Conservation (phyloP, 2,888 invertebrate genomes). For the Arge pagana region DNA sequence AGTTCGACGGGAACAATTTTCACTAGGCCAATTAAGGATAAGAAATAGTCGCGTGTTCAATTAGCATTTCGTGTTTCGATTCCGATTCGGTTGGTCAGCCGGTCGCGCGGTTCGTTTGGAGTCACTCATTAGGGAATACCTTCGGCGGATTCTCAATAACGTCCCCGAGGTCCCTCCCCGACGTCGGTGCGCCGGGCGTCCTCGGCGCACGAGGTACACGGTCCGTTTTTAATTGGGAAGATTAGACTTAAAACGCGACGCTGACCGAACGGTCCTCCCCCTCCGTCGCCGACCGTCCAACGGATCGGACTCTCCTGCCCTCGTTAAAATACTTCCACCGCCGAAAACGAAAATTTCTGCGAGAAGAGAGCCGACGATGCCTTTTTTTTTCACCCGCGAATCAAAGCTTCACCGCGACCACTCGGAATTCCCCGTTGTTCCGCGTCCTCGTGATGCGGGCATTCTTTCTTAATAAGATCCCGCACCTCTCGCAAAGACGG, state of each 20-base stretch:
- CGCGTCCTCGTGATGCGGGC: no score
- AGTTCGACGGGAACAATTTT: conserved; percentile 36
- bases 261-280: conserved; percentile 24
- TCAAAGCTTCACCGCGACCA: no score
- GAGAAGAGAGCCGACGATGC: conserved; percentile 13
- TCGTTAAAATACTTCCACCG: conserved; percentile 57
- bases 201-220: conserved; percentile 20
- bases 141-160: conserved; percentile 48
- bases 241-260: conserved; percentile 52
- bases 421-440: no score
- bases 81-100: conserved; percentile 31
- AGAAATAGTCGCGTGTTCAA: conserved; percentile 49
- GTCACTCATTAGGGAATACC: conserved; percentile 57
- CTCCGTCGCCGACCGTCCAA: conserved; percentile 20
- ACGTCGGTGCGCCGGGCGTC: conserved; percentile 23
- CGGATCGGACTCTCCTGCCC: conserved; percentile 48
- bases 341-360: conserved; percentile 57
- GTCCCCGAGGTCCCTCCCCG: conserved; percentile 18
- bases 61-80: conserved; percentile 56
- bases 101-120: conserved; percentile 26
- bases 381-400: background rate
- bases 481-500: no score
- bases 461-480: no score
- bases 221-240: conserved; percentile 55
- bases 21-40: conserved; percentile 47